A percentile compares a stretch with the other conserved stretches of the same genome.
These are phyloP conservation scores for Toxotes chatareus DNA, from an alignment of 2,113 vertebrate genomes.

Conservation along the genomic window DNA sequence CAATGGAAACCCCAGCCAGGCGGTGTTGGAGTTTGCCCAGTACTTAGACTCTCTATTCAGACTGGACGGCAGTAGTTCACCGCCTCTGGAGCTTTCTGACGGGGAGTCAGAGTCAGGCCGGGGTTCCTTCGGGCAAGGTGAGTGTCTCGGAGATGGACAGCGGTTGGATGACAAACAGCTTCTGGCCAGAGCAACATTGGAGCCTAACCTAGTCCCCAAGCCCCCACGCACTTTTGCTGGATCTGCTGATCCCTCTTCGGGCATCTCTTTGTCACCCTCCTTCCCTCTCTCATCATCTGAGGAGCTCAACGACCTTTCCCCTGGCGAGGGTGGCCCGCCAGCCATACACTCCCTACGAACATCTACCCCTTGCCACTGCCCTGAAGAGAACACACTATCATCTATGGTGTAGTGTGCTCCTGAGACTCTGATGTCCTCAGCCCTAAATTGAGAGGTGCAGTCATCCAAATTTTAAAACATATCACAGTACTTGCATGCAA, in stretches of 20 bases:
- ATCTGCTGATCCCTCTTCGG: slow-evolving; percentile 95
- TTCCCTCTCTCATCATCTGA: slow-evolving; percentile 97
- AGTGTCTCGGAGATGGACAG: slow-evolving; percentile 90
- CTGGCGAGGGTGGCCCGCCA: slow-evolving; percentile 87
- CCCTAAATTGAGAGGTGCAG: slow-evolving; percentile 52
- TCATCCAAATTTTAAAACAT: slow-evolving; percentile 72
- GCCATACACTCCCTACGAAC: slow-evolving; percentile 90
- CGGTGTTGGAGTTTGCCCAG: slow-evolving; percentile 96
- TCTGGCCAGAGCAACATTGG: slow-evolving; percentile 93
- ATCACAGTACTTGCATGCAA: slow-evolving; percentile 83
- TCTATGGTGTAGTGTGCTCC: slow-evolving; percentile 81
- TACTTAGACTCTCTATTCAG: slow-evolving; percentile 98
- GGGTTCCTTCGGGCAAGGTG: slow-evolving; percentile 86
- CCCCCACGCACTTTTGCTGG: slow-evolving; percentile 95
- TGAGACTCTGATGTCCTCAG: slow-evolving; percentile 39
- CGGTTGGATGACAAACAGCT: slow-evolving; percentile 89
- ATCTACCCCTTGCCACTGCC: slow-evolving; percentile 89
- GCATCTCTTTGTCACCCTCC: slow-evolving; percentile 96
- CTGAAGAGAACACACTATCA: slow-evolving; percentile 84
- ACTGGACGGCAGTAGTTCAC: slow-evolving; percentile 94
- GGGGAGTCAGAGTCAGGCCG: slow-evolving; percentile 85
- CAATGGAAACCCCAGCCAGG: slow-evolving; percentile 95
- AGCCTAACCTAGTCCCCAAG: slow-evolving; percentile 97
- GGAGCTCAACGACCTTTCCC: slow-evolving; percentile 96
- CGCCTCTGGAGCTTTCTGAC: slow-evolving; percentile 92